A percentile compares a stretch with the other conserved stretches of the same genome.
These are phyloP conservation scores for Tortrix viridana DNA, from an alignment of 2,888 invertebrate genomes.

Conservation along the genomic window DNA sequence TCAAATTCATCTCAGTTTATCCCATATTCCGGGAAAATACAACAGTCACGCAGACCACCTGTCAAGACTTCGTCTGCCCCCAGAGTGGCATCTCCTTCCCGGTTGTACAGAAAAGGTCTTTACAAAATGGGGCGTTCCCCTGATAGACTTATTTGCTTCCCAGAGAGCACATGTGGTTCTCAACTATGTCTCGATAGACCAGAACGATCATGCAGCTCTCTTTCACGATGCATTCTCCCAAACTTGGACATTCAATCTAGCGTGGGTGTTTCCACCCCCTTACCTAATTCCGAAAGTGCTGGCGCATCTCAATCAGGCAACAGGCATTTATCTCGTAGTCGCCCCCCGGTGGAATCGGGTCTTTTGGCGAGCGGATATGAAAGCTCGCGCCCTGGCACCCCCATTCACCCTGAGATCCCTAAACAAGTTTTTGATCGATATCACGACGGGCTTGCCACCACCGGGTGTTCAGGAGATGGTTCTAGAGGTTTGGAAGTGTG, in stretches of 20 bases:
- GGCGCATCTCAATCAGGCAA: slow-evolving; percentile 28
- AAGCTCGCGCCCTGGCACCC: slow-evolving; percentile 2
- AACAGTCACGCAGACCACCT: slow-evolving; percentile 22
- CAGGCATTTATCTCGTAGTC: slow-evolving; percentile 20
- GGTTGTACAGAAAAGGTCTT: slow-evolving; percentile 4
- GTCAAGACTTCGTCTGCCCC: slow-evolving; percentile 5
- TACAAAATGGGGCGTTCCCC: slow-evolving; percentile 19
- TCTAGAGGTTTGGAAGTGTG: slow-evolving; percentile 42
- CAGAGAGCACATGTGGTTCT: slow-evolving; percentile 30
- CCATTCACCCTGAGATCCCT: slow-evolving; percentile 14
- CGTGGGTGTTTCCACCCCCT: slow-evolving; percentile 38
- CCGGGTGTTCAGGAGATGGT: slow-evolving; percentile 39
- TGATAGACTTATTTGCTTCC: slow-evolving; percentile 31
- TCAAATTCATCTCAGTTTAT: neutral
- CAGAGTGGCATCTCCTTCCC: slow-evolving; percentile 14
- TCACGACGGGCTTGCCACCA: slow-evolving; percentile 37
- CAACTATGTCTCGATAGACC: slow-evolving; percentile 31
- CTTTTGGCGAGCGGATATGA: slow-evolving; percentile 17
- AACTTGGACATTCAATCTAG: slow-evolving; percentile 29
- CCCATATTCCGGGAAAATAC: slow-evolving; percentile 14
- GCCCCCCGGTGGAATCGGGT: slow-evolving; percentile 18
- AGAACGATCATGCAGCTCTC: slow-evolving; percentile 24
- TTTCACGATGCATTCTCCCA: slow-evolving; percentile 31
- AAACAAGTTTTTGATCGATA: slow-evolving; percentile 21
- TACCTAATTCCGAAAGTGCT: slow-evolving; percentile 33